Evolutionary conservation across 2,888 invertebrate species (phyloP), one percentile per base, ranked within the genome.

Genomic region (Copidosoma aretas): DNA sequence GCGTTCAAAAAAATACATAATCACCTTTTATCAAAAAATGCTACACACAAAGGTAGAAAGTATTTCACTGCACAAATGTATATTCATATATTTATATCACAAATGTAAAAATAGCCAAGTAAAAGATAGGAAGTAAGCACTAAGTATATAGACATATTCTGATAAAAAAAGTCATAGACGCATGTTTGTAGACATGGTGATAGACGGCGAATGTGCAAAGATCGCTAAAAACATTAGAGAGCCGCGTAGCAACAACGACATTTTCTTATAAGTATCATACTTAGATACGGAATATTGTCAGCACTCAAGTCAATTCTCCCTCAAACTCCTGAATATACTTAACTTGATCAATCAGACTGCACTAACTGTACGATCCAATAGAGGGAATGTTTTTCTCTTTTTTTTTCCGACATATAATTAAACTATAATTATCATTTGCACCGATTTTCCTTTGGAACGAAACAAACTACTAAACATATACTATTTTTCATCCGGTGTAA

Each of bases 221-320:
- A 1, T 43, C 43, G 17, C 43, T 4, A 3, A 8, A 46, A 46
- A 46, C 14, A 41, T 41, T 41, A 46, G 17, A 46, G 43, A 65
- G 60, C 39, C 53, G 52, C n/a, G n/a, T n/a, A n/a, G n/a, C 68
- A 54, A 39, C 19, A 17, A 5, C 10, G 15, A 63, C 46, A 21
- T 10, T 60, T 54, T 54, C 49, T 58, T 52, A 39, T 41, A 57
- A n/a, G n/a, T n/a, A n/a, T n/a, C n/a, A n/a, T n/a, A n/a, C n/a
- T n/a, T 65, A 56, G 21, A 32, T 32, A 32, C 32, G 41, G 56
- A 41, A 66, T 72, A 72, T 70, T 70, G 70, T 70, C 68, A 68
- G 67, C 64, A 68, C 70, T 68, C 41, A 54, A 22, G 32, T 67
- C n/a, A 66, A 56, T 52, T 17, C 64, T 67, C 25, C 56, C 43